A percentile compares a stretch with the other conserved stretches of the same genome.
Conservation (phyloP, 2,888 invertebrate genomes). For the Hymenopus coronatus region DNA sequence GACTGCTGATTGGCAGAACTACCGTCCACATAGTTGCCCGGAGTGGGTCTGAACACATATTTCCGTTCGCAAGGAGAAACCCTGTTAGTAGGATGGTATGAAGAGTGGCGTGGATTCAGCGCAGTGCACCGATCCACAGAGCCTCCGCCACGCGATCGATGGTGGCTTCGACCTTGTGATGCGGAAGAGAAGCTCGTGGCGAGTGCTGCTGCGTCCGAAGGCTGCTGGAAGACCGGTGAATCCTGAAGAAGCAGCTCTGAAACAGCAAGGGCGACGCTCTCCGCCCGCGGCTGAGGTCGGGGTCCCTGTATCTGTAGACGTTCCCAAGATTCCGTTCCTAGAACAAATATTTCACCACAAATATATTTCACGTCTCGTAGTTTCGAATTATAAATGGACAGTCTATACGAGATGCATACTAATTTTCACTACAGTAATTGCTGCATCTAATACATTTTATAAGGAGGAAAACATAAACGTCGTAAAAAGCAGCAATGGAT, state of each 20-base stretch:
- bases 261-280: conserved; percentile 64
- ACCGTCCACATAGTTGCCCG: conserved; percentile 49
- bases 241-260: conserved; percentile 54
- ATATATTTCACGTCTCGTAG: neutral
- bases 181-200: conserved; percentile 24
- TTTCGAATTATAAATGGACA: too few species aligned
- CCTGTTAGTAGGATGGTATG: conserved; percentile 43
- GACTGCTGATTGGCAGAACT: conserved; percentile 33
- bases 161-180: conserved; percentile 8
- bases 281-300: conserved; percentile 67
- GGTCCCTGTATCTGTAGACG: conserved; percentile 59
- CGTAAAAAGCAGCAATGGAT: neutral
- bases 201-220: conserved; percentile 9
- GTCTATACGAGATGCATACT: too few species aligned
- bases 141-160: conserved; percentile 41
- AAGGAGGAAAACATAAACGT: neutral
- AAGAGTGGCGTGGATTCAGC: conserved; percentile 44
- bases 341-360: conserved; percentile 31
- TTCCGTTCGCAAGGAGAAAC: conserved; percentile 50
- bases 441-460: neutral
- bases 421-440: too few species aligned
- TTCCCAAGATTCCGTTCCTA: conserved; percentile 75
- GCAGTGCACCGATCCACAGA: conserved; percentile 40
- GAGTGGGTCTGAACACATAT: conserved; percentile 49
- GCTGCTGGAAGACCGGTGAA: conserved; percentile 1